These are phyloP conservation scores for Drosophila subobscura DNA, from an alignment of 1,140 invertebrate species.

Conservation along the genomic window DNA sequence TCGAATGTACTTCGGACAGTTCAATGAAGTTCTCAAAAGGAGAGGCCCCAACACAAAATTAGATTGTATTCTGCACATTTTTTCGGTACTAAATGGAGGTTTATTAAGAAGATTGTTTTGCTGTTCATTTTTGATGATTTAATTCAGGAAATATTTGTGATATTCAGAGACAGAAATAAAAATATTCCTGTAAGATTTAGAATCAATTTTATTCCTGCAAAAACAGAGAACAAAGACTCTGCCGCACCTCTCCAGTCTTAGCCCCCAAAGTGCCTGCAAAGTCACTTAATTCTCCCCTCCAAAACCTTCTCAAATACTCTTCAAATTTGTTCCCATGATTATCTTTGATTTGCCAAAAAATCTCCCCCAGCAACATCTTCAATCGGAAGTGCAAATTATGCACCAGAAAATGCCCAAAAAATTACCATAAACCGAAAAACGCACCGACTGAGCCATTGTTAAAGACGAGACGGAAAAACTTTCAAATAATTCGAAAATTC, in stretches of 20 bases:
- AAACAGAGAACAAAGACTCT: too few species aligned
- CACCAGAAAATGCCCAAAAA: slow-evolving; percentile 19
- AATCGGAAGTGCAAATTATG: slow-evolving; percentile 30
- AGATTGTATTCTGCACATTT: slow-evolving; percentile 35
- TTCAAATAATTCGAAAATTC: slow-evolving; percentile 23
- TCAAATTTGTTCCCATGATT: neutral
- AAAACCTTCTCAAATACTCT: neutral
- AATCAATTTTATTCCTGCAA: too few species aligned
- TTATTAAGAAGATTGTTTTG: neutral
- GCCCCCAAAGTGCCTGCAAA: too few species aligned
- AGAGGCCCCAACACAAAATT: slow-evolving; percentile 30
- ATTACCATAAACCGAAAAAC: slow-evolving; percentile 28
- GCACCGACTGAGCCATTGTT: slow-evolving; percentile 25
- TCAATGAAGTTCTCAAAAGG: slow-evolving; percentile 44
- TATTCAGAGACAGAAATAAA: too few species aligned
- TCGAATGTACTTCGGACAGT: slow-evolving; percentile 47
- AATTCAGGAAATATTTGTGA: too few species aligned
- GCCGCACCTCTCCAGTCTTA: too few species aligned
- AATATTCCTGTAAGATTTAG: too few species aligned
- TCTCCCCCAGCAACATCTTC: slow-evolving; percentile 10
- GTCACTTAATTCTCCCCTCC: too few species aligned
- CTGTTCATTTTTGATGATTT: neutral
- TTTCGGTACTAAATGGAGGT: slow-evolving; percentile 10
- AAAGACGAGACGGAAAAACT: slow-evolving; percentile 33
- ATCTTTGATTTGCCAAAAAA: neutral